These are phyloP conservation scores for Pomatostomus ruficeps DNA, from an alignment of 2,113 vertebrate species.

Conservation along the genomic window DNA sequence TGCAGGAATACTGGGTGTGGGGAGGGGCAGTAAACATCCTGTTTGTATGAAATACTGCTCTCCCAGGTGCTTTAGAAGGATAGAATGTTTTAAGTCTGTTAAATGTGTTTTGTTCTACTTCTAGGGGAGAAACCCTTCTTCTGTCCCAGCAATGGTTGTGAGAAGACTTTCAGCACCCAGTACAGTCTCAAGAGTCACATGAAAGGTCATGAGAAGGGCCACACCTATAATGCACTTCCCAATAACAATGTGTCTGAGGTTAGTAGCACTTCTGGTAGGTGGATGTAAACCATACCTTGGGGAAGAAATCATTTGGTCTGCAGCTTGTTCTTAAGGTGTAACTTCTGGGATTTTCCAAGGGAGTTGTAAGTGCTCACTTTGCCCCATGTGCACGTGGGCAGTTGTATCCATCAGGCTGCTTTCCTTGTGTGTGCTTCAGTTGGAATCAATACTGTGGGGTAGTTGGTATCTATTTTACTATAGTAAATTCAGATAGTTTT, in stretches of 20 bases:
- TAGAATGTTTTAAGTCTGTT: background rate
- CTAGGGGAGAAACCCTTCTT: constrained; percentile 95
- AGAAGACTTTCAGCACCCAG: constrained; percentile 96
- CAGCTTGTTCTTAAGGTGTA: background rate
- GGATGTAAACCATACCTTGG: background rate
- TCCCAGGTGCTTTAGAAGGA: background rate
- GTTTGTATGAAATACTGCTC: background rate
- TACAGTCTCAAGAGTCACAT: constrained; percentile 98
- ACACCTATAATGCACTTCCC: constrained; percentile 78
- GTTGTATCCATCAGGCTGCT: background rate
- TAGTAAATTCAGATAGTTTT: too few relatives aligned
- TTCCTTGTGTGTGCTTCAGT: background rate
- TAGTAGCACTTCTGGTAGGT: constrained; percentile 14
- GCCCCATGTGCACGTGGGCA: background rate
- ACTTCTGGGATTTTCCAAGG: background rate
- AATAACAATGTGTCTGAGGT: constrained; percentile 86
- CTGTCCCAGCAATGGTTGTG: constrained; percentile 94
- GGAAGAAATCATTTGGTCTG: background rate
- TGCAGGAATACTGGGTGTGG: background rate
- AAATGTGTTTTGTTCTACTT: background rate
- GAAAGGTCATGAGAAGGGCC: constrained; percentile 92
- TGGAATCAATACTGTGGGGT: background rate
- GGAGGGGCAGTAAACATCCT: background rate
- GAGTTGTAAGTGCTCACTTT: background rate
- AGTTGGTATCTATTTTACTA: too few relatives aligned